Evolutionary conservation across 2,797 vertebrate genomes (phyloP).

Genomic region (Leptatherina wallacei): DNA sequence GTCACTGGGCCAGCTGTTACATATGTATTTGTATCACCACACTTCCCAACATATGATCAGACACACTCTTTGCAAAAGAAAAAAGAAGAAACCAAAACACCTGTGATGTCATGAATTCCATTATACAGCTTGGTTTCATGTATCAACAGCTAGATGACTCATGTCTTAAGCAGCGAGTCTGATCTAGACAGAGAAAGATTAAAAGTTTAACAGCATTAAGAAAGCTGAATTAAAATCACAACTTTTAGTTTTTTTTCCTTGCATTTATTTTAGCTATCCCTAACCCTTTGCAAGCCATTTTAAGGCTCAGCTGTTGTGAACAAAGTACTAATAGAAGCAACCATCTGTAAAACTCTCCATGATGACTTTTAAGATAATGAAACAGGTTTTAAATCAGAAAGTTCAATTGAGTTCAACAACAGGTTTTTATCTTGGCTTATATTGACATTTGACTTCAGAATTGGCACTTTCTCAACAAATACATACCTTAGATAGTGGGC

Average conservation of each 20-base stretch:
- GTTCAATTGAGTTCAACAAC: constrained; percentile 12
- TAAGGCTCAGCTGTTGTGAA: constrained; percentile 20
- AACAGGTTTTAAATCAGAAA: constrained; percentile 16
- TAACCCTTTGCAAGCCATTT: neutral
- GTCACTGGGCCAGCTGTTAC: constrained; percentile 35
- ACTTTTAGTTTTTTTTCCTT: neutral
- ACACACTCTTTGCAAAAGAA: constrained; percentile 14
- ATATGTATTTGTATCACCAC: constrained; percentile 31
- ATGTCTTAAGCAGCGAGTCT: constrained; percentile 7
- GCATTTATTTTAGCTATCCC: neutral
- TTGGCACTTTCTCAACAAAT: constrained; percentile 29
- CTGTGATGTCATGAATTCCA: constrained; percentile 12
- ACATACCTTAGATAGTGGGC: constrained; percentile 10
- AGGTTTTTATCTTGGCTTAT: constrained; percentile 28
- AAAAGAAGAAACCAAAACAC: constrained; percentile 33
- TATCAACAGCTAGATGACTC: constrained; percentile 52
- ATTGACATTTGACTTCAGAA: constrained; percentile 32
- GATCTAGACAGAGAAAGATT: constrained; percentile 32
- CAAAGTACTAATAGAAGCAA: constrained; percentile 12
- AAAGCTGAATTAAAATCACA: neutral
- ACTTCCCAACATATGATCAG: constrained; percentile 36
- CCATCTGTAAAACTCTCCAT: constrained; percentile 17
- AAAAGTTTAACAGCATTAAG: constrained; percentile 4
- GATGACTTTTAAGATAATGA: constrained; percentile 15
- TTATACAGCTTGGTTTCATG: constrained; percentile 32